Conservation (phyloP, 2,113 vertebrate species). For the Mus spicilegus region DNA sequence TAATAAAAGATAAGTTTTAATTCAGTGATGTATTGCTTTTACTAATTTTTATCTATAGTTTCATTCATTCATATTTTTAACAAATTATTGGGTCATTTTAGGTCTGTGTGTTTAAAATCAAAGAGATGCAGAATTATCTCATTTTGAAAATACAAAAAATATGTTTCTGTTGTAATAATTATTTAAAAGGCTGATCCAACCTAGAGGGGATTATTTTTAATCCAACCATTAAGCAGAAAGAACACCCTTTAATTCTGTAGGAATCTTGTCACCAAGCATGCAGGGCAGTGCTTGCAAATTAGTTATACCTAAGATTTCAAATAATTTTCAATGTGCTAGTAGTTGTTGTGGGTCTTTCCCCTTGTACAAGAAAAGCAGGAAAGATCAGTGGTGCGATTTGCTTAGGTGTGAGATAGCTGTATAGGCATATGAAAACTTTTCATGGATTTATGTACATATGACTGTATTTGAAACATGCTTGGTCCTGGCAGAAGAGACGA, state of each 20-base stretch:
- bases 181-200: neutral
- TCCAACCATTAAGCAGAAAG: constrained; percentile 5
- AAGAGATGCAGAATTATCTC: neutral
- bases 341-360: constrained; percentile 27
- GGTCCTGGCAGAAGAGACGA: neutral
- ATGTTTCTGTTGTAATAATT: neutral
- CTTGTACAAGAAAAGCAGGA: neutral
- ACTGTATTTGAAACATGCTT: neutral
- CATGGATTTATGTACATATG: neutral
- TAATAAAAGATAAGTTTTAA: constrained; percentile 1
- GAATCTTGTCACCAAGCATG: neutral
- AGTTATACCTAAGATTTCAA: constrained; percentile 1
- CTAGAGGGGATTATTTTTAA: neutral
- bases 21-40: constrained; percentile 4
- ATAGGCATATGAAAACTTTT: neutral
- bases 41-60: neutral
- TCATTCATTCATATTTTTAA: constrained; percentile 23
- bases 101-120: neutral
- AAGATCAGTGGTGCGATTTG: constrained; percentile 20
- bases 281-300: constrained; percentile 23
- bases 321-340: constrained; percentile 36
- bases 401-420: neutral
- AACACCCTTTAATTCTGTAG: constrained; percentile 20
- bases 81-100: neutral
- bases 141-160: neutral